Conservation (phyloP, 2,888 invertebrate genomes). For the Agelastica alni region DNA sequence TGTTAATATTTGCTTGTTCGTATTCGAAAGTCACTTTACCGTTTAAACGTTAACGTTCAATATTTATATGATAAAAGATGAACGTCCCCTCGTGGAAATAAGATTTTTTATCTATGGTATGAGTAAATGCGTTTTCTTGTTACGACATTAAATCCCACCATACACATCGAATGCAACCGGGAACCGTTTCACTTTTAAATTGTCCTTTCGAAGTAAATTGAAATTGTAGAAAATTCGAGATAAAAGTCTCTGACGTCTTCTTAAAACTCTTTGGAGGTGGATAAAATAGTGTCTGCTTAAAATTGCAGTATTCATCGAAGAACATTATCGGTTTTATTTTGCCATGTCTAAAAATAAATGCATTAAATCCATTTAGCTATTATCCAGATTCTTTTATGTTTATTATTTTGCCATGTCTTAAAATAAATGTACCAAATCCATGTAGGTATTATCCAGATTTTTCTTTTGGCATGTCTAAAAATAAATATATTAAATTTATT, state of each 20-base stretch:
- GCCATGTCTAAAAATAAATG: too few species aligned
- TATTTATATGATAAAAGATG: slow-evolving; percentile 5
- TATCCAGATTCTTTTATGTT: too few species aligned
- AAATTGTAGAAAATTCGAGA: background rate
- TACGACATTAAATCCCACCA: slow-evolving; percentile 4
- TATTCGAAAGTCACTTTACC: background rate
- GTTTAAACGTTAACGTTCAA: slow-evolving; percentile 1
- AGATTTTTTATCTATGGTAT: background rate
- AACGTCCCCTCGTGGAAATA: background rate
- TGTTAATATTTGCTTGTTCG: background rate
- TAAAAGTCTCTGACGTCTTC: background rate
- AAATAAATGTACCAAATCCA: too few species aligned
- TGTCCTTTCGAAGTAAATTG: background rate
- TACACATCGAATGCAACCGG: background rate
- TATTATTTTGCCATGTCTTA: too few species aligned
- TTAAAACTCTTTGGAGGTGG: too few species aligned
- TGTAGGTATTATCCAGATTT: too few species aligned
- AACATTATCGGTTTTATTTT: too few species aligned
- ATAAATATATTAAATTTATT: too few species aligned
- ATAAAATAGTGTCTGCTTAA: too few species aligned
- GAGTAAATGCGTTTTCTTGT: background rate
- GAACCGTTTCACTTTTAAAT: slow-evolving; percentile 2
- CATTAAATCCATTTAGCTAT: too few species aligned
- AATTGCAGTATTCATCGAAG: too few species aligned
- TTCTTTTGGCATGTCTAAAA: too few species aligned